These are phyloP conservation scores for Melanophora roralis DNA, from an alignment of 2,888 invertebrate genomes.

Conservation along the genomic window DNA sequence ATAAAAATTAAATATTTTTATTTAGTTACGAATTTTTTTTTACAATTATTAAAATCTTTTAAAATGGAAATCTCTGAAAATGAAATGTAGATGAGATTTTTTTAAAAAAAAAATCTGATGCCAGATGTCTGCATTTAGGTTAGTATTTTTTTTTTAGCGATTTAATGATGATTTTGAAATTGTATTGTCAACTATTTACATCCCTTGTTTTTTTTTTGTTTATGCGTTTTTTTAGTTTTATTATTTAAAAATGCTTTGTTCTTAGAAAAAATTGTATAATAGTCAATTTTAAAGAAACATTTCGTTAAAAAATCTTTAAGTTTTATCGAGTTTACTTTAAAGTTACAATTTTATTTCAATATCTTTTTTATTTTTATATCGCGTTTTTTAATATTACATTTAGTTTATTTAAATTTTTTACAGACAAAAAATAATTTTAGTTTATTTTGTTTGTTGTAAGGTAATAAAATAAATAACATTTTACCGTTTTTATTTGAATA, in stretches of 20 bases:
- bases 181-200: constrained; percentile 73
- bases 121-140: constrained; percentile 33
- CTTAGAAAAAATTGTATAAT: constrained; percentile 24
- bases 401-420: constrained; percentile 55
- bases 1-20: too few relatives aligned
- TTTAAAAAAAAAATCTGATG: not conserved
- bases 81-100: constrained; percentile 29
- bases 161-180: constrained; percentile 59
- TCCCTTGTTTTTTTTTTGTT: constrained; percentile 68
- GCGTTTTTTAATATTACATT: not conserved
- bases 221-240: constrained; percentile 10
- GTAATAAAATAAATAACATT: not conserved
- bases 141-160: constrained; percentile 16
- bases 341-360: constrained; percentile 48
- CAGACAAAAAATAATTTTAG: constrained; percentile 41
- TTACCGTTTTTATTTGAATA: constrained; percentile 19
- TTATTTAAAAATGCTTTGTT: constrained; percentile 43
- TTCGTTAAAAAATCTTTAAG: constrained; percentile 37
- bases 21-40: too few relatives aligned
- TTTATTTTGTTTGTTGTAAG: constrained; percentile 25
- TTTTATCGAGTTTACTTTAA: constrained; percentile 48
- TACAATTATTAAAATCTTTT: not conserved
- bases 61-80: not conserved
- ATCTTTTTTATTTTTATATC: constrained; percentile 20
- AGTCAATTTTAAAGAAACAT: constrained; percentile 21